Conservation (phyloP, 2,113 vertebrate species). For the Rhabdornis inornatus region DNA sequence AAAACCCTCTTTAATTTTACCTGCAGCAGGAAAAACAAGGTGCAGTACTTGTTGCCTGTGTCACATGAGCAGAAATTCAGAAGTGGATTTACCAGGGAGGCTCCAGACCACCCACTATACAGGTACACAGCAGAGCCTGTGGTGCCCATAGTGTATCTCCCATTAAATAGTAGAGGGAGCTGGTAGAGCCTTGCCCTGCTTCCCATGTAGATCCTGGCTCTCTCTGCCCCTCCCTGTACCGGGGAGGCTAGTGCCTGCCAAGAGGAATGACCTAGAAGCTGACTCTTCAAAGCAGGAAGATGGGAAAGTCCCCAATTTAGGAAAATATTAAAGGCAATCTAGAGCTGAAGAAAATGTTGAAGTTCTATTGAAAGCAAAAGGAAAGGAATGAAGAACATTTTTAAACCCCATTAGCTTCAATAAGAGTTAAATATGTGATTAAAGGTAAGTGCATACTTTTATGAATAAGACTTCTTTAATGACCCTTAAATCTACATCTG, state of each 20-base stretch:
- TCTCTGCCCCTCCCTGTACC: background rate
- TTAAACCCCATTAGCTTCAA: background rate
- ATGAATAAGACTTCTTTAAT: constrained; percentile 24
- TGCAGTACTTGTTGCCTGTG: background rate
- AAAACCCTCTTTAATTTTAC: background rate
- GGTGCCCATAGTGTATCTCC: background rate
- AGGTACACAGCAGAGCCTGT: background rate
- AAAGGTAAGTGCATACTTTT: background rate
- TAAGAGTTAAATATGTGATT: background rate
- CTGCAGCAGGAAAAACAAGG: background rate
- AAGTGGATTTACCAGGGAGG: background rate
- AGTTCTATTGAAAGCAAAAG: background rate
- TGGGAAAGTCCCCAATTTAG: background rate
- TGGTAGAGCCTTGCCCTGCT: background rate
- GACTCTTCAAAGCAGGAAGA: background rate
- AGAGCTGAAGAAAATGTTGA: background rate
- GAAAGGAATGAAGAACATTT: background rate
- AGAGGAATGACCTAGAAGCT: background rate
- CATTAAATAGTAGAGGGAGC: background rate
- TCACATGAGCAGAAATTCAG: background rate
- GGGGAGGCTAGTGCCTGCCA: background rate
- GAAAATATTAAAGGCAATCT: background rate
- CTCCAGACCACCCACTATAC: background rate
- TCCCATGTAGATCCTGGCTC: background rate
- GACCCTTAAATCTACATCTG: background rate